Evolutionary conservation across 1,140 invertebrate genomes (phyloP).

Genomic region (Chrysopa pallens): DNA sequence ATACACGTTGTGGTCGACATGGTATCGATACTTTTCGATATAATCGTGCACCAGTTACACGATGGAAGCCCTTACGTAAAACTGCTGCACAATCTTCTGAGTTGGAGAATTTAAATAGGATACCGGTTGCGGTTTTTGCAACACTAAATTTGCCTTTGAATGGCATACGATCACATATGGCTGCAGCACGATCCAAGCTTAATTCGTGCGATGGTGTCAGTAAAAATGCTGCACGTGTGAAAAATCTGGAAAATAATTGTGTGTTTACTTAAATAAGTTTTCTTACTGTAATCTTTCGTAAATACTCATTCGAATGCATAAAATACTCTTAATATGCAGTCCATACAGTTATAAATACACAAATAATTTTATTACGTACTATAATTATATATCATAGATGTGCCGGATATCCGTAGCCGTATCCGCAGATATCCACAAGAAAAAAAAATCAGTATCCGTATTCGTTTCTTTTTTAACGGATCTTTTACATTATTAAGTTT

Average conservation of each 20-base stretch:
- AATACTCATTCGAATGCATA: too few species aligned
- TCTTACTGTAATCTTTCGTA: too few species aligned
- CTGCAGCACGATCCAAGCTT: constrained; percentile 64
- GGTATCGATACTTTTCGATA: constrained; percentile 31
- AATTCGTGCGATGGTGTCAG: constrained; percentile 66
- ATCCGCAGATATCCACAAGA: too few species aligned
- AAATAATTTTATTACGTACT: too few species aligned
- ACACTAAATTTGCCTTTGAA: constrained; percentile 67
- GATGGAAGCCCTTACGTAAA: constrained; percentile 66
- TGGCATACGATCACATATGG: constrained; percentile 73
- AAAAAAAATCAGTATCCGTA: too few species aligned
- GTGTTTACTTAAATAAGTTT: too few species aligned
- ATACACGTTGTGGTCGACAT: neutral
- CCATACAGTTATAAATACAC: too few species aligned
- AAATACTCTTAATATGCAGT: too few species aligned
- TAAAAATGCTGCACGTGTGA: constrained; percentile 53
- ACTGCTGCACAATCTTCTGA: constrained; percentile 69
- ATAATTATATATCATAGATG: too few species aligned
- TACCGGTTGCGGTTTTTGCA: constrained; percentile 72
- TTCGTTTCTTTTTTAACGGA: too few species aligned
- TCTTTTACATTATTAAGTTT: too few species aligned
- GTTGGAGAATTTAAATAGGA: constrained; percentile 70
- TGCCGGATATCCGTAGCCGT: too few species aligned
- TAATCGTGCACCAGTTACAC: constrained; percentile 19
- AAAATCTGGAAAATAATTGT: constrained; percentile 13